Evolutionary conservation across 2,113 vertebrate genomes (phyloP).

Genomic region (Peromyscus maniculatus): DNA sequence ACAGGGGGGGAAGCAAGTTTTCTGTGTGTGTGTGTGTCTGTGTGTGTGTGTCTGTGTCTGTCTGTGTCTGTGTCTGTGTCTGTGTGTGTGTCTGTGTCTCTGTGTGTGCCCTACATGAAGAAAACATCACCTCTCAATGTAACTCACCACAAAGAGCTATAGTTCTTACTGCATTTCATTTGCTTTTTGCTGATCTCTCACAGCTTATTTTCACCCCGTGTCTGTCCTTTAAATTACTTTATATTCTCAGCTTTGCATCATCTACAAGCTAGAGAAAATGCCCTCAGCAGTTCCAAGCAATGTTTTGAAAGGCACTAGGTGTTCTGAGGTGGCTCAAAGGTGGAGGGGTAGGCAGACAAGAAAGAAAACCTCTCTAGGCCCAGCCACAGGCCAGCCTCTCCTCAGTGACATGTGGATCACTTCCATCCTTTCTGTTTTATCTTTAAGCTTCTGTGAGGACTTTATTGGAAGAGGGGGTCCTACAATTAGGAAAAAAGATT

Average conservation of each 20-base stretch:
- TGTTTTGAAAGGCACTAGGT: neutral
- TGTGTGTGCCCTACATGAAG: too few relatives aligned
- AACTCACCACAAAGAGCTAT: neutral
- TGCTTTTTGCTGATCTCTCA: neutral
- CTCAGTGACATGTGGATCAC: neutral
- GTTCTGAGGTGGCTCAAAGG: neutral
- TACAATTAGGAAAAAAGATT: neutral
- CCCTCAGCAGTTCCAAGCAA: neutral
- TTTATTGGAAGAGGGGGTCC: neutral
- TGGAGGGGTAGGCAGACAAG: neutral
- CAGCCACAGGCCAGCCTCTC: neutral
- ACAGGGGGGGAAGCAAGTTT: too few relatives aligned
- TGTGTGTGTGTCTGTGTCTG: too few relatives aligned
- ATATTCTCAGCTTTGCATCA: neutral
- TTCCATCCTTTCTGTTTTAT: neutral
- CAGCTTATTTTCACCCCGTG: neutral
- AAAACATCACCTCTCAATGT: neutral
- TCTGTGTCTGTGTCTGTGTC: too few relatives aligned
- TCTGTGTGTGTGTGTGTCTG: too few relatives aligned
- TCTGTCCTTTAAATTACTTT: neutral
- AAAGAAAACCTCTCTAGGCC: neutral
- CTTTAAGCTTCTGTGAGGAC: neutral
- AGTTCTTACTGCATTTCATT: neutral
- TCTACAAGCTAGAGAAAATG: neutral
- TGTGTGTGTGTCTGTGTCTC: too few relatives aligned